Evolutionary conservation across 1,140 invertebrate species (phyloP).

Genomic region (Apis florea): DNA sequence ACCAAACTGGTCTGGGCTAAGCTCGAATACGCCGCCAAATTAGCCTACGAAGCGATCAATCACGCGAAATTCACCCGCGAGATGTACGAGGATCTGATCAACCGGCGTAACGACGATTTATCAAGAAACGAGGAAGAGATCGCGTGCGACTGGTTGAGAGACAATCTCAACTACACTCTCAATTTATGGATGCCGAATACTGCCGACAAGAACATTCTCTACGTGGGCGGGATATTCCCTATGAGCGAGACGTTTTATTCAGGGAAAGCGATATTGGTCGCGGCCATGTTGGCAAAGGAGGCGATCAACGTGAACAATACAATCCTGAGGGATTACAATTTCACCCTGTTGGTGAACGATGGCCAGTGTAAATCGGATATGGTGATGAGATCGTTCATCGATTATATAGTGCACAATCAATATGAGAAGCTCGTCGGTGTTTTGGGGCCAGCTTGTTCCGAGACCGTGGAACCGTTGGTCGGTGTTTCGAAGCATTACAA

Average conservation of each 20-base stretch:
- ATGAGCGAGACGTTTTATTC: conserved; percentile 82
- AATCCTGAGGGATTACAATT: conserved; percentile 84
- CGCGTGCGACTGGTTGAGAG: conserved; percentile 86
- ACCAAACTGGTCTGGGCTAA: conserved; percentile 85
- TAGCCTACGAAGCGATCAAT: conserved; percentile 82
- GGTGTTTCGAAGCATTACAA: conserved; percentile 90
- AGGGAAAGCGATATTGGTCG: conserved; percentile 83
- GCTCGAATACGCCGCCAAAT: conserved; percentile 80
- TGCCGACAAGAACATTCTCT: conserved; percentile 79
- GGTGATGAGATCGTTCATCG: conserved; percentile 90
- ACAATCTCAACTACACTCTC: conserved; percentile 80
- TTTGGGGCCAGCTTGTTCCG: conserved; percentile 91
- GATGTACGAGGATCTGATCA: conserved; percentile 82
- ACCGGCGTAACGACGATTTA: conserved; percentile 73
- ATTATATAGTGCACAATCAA: conserved; percentile 83
- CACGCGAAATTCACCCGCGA: conserved; percentile 81
- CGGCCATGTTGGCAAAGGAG: conserved; percentile 84
- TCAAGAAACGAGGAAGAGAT: conserved; percentile 76
- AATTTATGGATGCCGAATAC: conserved; percentile 81
- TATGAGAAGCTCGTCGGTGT: conserved; percentile 85
- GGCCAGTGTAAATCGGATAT: conserved; percentile 88
- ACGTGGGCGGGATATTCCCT: conserved; percentile 91
- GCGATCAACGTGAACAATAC: conserved; percentile 84
- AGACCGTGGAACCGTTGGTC: conserved; percentile 91
- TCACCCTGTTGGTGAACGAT: conserved; percentile 83